Conservation (phyloP, 2,113 vertebrate species). For the Abramis brama region DNA sequence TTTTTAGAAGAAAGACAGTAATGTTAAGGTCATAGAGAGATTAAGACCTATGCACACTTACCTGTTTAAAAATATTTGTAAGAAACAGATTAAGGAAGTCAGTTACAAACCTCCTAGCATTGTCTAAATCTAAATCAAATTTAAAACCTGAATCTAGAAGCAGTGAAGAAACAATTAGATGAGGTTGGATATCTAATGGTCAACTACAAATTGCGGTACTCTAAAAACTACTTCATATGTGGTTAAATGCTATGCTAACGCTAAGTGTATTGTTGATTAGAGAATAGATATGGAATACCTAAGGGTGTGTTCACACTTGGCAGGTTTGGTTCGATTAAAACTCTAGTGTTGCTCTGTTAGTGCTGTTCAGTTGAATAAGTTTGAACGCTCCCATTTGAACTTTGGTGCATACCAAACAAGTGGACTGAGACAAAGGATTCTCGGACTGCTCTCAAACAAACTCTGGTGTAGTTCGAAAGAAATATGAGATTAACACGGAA, state of each 20-base stretch:
- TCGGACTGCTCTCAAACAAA: too few species aligned
- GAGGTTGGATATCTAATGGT: background rate
- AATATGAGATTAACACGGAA: too few species aligned
- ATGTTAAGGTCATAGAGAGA: background rate
- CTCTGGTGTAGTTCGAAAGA: too few species aligned
- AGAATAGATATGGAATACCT: background rate
- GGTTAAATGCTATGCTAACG: background rate
- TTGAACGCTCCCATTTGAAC: too few species aligned
- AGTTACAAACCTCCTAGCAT: background rate
- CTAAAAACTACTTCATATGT: background rate
- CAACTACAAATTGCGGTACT: background rate
- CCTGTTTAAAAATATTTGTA: background rate
- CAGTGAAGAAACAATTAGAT: background rate
- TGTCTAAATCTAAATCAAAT: background rate
- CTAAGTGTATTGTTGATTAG: background rate
- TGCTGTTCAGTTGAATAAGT: too few species aligned
- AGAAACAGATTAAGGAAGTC: background rate
- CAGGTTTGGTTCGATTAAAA: too few species aligned
- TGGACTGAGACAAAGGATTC: too few species aligned
- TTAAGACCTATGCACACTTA: background rate
- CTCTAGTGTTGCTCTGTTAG: too few species aligned
- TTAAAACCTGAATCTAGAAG: background rate
- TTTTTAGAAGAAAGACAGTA: background rate
- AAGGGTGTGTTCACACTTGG: too few species aligned
- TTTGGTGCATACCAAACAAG: too few species aligned